Percentiles rank a stretch among this genome's conserved stretches.
Evolutionary conservation across 2,797 vertebrate species (phyloP).

Genomic region (Rhadinocentrus ornatus): DNA sequence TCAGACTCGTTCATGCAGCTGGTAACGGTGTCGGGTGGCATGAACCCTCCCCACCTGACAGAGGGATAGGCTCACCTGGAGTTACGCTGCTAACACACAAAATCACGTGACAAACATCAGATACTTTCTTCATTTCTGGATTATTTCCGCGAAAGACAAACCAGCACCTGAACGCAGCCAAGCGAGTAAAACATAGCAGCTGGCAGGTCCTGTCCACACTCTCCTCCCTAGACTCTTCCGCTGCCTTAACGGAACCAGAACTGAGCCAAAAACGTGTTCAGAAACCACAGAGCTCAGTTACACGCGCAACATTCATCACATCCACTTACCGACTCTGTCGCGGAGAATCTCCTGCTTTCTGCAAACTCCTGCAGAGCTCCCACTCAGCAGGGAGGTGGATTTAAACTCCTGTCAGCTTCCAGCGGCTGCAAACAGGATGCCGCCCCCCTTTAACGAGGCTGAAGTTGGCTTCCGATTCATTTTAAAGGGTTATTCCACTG

Average conservation of each 20-base stretch:
- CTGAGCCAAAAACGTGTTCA: background rate
- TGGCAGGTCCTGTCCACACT: background rate
- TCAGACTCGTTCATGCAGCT: background rate
- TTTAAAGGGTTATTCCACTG: background rate
- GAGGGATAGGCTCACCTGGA: constrained; percentile 34
- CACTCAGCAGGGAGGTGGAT: constrained; percentile 34
- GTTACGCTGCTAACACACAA: background rate
- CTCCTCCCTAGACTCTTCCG: background rate
- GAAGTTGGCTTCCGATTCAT: background rate
- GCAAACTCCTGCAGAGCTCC: constrained; percentile 4
- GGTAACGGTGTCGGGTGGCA: background rate
- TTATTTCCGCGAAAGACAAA: background rate
- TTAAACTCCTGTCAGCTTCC: constrained; percentile 15
- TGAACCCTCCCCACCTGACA: constrained; percentile 36
- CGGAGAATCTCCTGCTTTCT: background rate
- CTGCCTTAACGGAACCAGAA: background rate
- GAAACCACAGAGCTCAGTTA: background rate
- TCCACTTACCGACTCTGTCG: constrained; percentile 41
- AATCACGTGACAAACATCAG: background rate
- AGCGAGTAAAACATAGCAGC: background rate
- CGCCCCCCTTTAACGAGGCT: too few species aligned
- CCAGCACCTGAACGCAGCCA: background rate
- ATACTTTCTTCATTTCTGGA: background rate
- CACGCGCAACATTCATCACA: background rate
- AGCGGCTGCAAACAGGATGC: too few species aligned